Conservation (phyloP, 2,113 vertebrate species). For the Gymnogyps californianus region DNA sequence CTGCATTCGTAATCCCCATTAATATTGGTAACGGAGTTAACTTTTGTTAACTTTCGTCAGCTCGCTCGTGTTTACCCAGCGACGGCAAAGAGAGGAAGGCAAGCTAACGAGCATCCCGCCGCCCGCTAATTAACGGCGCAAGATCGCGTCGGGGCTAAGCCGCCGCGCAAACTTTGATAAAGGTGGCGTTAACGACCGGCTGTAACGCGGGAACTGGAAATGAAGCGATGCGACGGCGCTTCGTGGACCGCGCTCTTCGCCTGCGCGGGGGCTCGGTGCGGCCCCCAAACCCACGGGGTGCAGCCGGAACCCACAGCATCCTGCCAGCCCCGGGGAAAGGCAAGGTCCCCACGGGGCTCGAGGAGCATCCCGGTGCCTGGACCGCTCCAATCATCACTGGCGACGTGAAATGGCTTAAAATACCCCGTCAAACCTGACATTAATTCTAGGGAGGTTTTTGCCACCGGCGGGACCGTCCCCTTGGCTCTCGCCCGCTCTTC, state of each 20-base stretch:
- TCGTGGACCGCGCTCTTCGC: background rate
- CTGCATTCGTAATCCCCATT: rapidly evolving
- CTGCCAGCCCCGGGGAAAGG: background rate
- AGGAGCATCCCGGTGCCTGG: background rate
- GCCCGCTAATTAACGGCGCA: background rate
- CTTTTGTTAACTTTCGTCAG: rapidly evolving
- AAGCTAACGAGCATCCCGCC: background rate
- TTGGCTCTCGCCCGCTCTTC: background rate
- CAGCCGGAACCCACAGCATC: rapidly evolving
- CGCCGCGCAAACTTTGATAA: background rate
- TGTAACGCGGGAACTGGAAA: background rate
- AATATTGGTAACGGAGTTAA: background rate
- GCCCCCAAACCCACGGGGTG: background rate
- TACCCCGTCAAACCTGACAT: rapidly evolving
- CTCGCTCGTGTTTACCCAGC: background rate
- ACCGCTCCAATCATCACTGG: rapidly evolving
- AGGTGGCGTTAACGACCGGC: background rate
- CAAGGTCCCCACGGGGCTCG: background rate
- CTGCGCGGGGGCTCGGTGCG: background rate
- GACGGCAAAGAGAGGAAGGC: background rate
- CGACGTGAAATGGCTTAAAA: rapidly evolving
- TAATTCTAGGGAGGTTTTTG: background rate
- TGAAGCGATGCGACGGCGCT: background rate
- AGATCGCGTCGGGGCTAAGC: background rate
- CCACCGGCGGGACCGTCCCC: rapidly evolving